phyloP scores from a whole-genome alignment of 1,140 invertebrate genomes.

The Cataglyphis hispanica region DNA sequence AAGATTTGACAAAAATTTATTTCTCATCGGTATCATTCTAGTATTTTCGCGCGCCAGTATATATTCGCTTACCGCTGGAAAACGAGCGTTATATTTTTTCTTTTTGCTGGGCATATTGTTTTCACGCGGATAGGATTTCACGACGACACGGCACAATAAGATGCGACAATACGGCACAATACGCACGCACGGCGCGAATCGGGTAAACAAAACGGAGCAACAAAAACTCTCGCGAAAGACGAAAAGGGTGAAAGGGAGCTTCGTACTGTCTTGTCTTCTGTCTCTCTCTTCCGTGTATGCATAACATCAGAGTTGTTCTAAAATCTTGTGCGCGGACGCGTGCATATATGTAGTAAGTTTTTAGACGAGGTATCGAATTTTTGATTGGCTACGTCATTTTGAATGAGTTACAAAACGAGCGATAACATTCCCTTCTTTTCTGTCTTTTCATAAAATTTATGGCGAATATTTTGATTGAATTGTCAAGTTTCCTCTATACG shows the following conservation, averaged over 20 bases:
- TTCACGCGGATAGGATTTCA: neutral
- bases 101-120: conserved; percentile 96
- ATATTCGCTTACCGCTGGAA: conserved; percentile 94
- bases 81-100: conserved; percentile 98
- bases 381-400: neutral
- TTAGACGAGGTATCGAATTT: neutral
- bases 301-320: conserved; percentile 40
- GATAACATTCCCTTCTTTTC: neutral
- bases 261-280: conserved; percentile 33
- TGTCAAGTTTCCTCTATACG: too few relatives aligned
- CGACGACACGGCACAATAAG: neutral
- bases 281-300: neutral
- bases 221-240: conserved; percentile 38
- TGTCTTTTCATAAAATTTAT: neutral
- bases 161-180: conserved; percentile 20
- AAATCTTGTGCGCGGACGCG: conserved; percentile 58
- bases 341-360: neutral
- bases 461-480: neutral
- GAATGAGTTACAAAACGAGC: neutral
- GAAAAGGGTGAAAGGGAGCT: conserved; percentile 32
- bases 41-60: too few relatives aligned
- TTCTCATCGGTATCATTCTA: too few relatives aligned
- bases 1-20: neutral
- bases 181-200: conserved; percentile 2
- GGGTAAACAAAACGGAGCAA: conserved; percentile 63